Evolutionary conservation across 2,888 invertebrate genomes (phyloP), one percentile per base, ranked within the genome.

Genomic region (Harmothoe impar): DNA sequence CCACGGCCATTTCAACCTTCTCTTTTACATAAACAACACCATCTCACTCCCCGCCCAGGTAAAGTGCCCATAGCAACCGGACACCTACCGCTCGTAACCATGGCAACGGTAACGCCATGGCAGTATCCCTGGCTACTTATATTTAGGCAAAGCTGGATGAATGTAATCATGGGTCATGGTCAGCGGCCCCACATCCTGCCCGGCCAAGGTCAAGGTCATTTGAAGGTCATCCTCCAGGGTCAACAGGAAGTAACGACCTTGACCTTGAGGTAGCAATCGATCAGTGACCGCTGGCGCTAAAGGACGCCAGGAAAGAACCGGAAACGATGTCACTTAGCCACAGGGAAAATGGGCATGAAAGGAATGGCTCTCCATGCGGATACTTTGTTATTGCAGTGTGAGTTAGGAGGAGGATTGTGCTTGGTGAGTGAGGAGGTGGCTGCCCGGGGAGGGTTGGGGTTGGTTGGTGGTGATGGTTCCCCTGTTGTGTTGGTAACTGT

Each of bases 21-120:
- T n/a, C 62, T n/a, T 62, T 62, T 62, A n/a, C 20, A 62, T 62
- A 62, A 62, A 62, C 62, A 62, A 62, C n/a, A 62, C n/a, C 62
- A n/a, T 62, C n/a, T 62, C 43, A 43, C 43, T 10, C 43, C 3
- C 10, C 3, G 62, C 62, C 62, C 62, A n/a, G 62, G n/a, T 62
- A 62, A 62, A 62, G 43, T 62, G 62, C 23, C n/a, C 62, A 62
- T 62, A n/a, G 62, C 62, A 62, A 62, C 62, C 15, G 62, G 20
- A 12, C 62, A 15, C 62, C 62, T n/a, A 62, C 15, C 3, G n/a
- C 23, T n/a, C 20, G 3, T 62, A 20, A 62, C 62, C 62, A 62
- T 62, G 62, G 62, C 20, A 62, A 62, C 62, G 15, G 62, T 62
- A 62, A 62, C 20, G 62, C 62, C 3, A n/a, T 62, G 62, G 15